phyloP scores from a whole-genome alignment of 2,888 invertebrate genomes.

The Empis livida region DNA sequence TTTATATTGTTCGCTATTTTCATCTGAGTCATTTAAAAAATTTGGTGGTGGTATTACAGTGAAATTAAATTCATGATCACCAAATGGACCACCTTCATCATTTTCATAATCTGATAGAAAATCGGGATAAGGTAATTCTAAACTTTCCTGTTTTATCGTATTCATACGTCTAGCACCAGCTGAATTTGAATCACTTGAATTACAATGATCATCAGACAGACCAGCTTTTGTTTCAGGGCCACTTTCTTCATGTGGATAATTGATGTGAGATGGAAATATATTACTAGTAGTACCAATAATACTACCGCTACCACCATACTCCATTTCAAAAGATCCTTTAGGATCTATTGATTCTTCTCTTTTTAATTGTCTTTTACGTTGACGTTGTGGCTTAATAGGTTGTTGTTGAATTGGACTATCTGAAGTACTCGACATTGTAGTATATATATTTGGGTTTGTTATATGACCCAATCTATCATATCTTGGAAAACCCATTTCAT shows the following conservation, averaged over 20 bases:
- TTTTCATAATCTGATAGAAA: slow-evolving; percentile 40
- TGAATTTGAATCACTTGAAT: slow-evolving; percentile 30
- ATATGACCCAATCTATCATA: slow-evolving; percentile 46
- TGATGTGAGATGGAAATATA: slow-evolving; percentile 11
- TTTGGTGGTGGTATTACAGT: slow-evolving; percentile 65
- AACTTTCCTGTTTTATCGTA: slow-evolving; percentile 28
- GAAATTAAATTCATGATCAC: slow-evolving; percentile 60
- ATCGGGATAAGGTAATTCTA: slow-evolving; percentile 39
- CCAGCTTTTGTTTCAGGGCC: slow-evolving; percentile 30
- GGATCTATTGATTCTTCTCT: slow-evolving; percentile 28
- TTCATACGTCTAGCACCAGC: background rate
- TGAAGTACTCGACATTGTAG: background rate
- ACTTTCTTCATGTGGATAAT: slow-evolving; percentile 29
- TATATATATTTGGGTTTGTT: slow-evolving; percentile 29
- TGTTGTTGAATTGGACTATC: slow-evolving; percentile 22
- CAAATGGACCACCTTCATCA: slow-evolving; percentile 32
- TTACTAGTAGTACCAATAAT: slow-evolving; percentile 6
- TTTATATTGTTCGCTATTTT: slow-evolving; percentile 15
- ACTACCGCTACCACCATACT: slow-evolving; percentile 8
- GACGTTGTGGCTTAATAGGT: slow-evolving; percentile 36
- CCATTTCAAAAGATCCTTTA: slow-evolving; percentile 11
- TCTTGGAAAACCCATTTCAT: slow-evolving; percentile 52
- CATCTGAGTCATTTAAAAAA: slow-evolving; percentile 60
- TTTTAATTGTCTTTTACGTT: slow-evolving; percentile 31
- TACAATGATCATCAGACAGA: slow-evolving; percentile 32